Evolutionary conservation across 2,113 vertebrate genomes (phyloP).

Genomic region (Glaucomys volans): DNA sequence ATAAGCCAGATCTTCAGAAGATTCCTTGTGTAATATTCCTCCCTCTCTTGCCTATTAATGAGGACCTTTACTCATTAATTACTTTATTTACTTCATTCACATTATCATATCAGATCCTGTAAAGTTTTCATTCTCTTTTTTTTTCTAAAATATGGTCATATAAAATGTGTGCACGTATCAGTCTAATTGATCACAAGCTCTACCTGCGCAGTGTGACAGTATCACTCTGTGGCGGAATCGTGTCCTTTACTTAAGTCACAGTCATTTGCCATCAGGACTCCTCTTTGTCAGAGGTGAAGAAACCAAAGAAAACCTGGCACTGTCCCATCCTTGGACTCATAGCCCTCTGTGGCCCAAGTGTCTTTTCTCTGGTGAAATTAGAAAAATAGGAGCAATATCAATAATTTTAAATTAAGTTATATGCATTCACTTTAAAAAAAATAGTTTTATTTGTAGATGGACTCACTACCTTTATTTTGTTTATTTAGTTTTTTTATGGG

Average conservation of each 20-base stretch:
- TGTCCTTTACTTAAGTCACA: not conserved
- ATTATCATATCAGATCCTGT: not conserved
- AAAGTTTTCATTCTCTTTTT: not conserved
- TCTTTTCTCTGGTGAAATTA: not conserved
- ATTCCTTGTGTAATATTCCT: not conserved
- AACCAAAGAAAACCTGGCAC: not conserved
- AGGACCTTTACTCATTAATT: not conserved
- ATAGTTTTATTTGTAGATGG: no score
- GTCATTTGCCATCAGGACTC: not conserved
- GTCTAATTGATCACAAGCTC: not conserved
- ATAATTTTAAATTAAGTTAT: not conserved
- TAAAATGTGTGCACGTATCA: not conserved
- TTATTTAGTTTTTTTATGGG: no score
- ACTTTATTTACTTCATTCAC: not conserved
- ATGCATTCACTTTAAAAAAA: not conserved
- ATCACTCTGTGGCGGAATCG: not conserved
- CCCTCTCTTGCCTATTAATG: not conserved
- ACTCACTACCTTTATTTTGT: no score
- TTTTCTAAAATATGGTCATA: not conserved
- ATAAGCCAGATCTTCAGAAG: not conserved
- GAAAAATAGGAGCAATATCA: not conserved
- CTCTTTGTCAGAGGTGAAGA: not conserved
- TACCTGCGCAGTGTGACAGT: accelerated
- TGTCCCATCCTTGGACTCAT: not conserved
- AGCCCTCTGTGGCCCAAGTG: not conserved